Percentiles rank a stretch among this genome's conserved stretches.
phyloP scores from a whole-genome alignment of 2,888 invertebrate genomes.

The Ariolimax columbianus region DNA sequence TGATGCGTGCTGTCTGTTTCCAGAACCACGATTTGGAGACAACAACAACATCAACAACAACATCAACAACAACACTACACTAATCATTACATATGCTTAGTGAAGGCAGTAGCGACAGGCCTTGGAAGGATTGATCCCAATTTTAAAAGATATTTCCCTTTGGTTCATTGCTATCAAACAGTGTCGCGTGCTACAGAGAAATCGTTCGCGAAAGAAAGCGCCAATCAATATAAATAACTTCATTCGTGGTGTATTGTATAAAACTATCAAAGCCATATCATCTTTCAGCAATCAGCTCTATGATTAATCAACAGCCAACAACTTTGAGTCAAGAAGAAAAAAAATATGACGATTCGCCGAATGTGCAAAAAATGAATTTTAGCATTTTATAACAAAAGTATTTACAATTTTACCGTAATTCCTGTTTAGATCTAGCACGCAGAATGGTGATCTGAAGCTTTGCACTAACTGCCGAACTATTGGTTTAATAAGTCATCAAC shows the following conservation, averaged over 20 bases:
- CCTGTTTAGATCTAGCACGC: no score
- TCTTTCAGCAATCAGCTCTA: conserved; percentile 1
- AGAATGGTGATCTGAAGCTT: no score
- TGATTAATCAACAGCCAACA: conserved; percentile 3
- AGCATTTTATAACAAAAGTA: no score
- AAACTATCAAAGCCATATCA: neutral
- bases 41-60: no score
- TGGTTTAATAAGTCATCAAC: no score
- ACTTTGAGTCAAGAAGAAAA: neutral
- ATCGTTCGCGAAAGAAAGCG: neutral
- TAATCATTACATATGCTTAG: neutral
- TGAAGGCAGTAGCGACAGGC: neutral
- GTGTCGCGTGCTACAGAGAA: conserved; percentile 7
- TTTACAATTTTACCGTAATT: no score
- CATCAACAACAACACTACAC: no score
- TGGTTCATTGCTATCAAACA: neutral
- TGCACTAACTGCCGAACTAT: no score
- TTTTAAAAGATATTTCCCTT: neutral
- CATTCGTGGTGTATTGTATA: neutral
- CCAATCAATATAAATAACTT: neutral
- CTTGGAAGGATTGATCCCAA: neutral
- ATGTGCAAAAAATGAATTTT: no score
- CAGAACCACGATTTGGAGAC: no score
- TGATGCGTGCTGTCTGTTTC: no score
- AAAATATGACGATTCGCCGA: no score